phyloP scores from a whole-genome alignment of 2,797 vertebrate species.

The Eurystomus glaucurus region DNA sequence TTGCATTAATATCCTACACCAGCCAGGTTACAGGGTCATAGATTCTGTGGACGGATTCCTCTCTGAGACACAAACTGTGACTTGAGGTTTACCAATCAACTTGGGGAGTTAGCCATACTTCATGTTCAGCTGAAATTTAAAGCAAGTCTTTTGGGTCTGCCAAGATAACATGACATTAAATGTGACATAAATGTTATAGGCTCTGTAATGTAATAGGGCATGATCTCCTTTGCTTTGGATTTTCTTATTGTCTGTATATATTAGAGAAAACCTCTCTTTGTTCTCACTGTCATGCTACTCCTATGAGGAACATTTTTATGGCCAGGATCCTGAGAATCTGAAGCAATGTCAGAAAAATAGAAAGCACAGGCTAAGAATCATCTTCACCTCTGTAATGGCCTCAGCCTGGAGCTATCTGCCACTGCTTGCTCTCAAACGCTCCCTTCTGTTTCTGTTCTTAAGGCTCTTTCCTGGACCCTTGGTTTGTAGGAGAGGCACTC shows the following conservation, averaged over 20 bases:
- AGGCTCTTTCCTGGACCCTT: neutral
- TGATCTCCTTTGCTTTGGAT: constrained; percentile 8
- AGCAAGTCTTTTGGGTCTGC: neutral
- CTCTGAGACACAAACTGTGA: neutral
- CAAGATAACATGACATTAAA: neutral
- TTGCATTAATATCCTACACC: neutral
- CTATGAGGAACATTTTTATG: neutral
- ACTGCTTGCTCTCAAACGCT: fast-evolving
- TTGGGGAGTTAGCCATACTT: neutral
- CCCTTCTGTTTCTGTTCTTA: neutral
- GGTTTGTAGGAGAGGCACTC: neutral
- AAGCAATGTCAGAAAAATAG: neutral
- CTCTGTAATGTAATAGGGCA: neutral
- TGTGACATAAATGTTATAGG: neutral
- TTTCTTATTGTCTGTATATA: neutral
- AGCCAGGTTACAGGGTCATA: neutral
- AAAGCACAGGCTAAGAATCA: neutral
- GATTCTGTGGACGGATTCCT: neutral
- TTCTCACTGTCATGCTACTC: neutral
- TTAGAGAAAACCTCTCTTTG: neutral
- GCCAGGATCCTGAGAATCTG: neutral
- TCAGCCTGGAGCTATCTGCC: neutral
- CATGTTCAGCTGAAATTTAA: neutral
- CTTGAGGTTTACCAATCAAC: neutral
- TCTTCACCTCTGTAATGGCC: neutral